Conservation (phyloP, 2,797 vertebrate genomes). For the Syncerus caffer region DNA sequence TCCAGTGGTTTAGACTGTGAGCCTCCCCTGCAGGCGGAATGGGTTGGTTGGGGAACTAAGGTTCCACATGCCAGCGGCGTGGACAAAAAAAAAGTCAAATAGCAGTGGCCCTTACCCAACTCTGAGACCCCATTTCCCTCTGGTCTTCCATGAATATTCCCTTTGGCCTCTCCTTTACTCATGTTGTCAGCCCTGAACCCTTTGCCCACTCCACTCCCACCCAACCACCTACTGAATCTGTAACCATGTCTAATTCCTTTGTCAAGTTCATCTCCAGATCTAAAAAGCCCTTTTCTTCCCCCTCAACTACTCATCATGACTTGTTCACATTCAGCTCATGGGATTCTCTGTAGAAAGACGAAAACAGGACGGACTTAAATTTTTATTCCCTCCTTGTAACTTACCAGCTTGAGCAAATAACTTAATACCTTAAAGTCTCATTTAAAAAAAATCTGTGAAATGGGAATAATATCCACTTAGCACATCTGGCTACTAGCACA, state of each 20-base stretch:
- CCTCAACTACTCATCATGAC: neutral
- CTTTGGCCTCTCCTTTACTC: neutral
- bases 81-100: neutral
- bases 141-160: neutral
- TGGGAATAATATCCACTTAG: neutral
- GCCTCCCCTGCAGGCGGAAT: neutral
- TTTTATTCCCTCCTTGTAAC: neutral
- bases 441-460: neutral
- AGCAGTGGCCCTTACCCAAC: neutral
- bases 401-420: neutral
- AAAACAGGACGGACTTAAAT: neutral
- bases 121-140: neutral
- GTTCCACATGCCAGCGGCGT: accelerated
- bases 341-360: neutral
- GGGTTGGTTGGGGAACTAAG: neutral
- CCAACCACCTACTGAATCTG: neutral
- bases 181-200: neutral
- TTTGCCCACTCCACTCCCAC: neutral
- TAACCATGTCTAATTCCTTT: neutral
- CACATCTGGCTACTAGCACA: neutral
- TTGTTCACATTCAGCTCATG: neutral
- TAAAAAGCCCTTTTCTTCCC: neutral
- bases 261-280: neutral
- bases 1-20: neutral
- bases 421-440: neutral